A percentile compares a stretch with the other conserved stretches of the same genome.
phyloP scores from a whole-genome alignment of 2,888 invertebrate species.

The Platycheirus albimanus region DNA sequence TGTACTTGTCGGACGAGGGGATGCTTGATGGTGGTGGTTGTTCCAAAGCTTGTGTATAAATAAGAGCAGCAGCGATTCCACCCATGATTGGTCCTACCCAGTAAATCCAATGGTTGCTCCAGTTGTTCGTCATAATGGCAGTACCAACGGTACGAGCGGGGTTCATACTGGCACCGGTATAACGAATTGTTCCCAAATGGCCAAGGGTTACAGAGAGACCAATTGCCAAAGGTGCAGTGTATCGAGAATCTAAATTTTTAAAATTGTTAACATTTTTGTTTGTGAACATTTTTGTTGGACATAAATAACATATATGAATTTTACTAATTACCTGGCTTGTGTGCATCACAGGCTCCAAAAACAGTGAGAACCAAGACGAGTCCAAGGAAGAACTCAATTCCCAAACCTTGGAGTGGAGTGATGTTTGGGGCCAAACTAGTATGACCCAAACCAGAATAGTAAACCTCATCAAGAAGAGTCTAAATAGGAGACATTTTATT shows the following conservation, averaged over 20 bases:
- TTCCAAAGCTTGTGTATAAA: conserved; percentile 85
- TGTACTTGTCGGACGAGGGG: conserved; percentile 81
- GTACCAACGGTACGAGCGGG: conserved; percentile 95
- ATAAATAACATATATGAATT: neutral
- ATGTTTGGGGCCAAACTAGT: conserved; percentile 86
- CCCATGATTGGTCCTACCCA: conserved; percentile 95
- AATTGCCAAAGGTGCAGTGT: conserved; percentile 93
- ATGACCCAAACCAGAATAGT: conserved; percentile 87
- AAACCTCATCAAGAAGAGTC: conserved; percentile 87
- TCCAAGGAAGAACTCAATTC: conserved; percentile 94
- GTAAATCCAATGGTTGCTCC: conserved; percentile 94
- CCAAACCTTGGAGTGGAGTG: conserved; percentile 91
- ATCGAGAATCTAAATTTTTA: conserved; percentile 88
- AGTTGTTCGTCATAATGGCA: conserved; percentile 89
- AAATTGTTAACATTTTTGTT: too few relatives aligned
- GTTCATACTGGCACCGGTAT: conserved; percentile 96
- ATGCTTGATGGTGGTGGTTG: conserved; percentile 76
- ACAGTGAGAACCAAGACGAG: conserved; percentile 94
- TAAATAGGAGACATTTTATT: conserved; percentile 76
- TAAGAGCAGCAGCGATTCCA: conserved; percentile 89
- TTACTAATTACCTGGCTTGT: conserved; percentile 81
- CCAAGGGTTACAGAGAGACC: conserved; percentile 93
- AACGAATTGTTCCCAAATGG: conserved; percentile 92
- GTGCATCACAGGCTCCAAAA: conserved; percentile 87
- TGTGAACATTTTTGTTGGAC: neutral